Conservation (phyloP, 1,140 invertebrate species). For the Hyphantria cunea region DNA sequence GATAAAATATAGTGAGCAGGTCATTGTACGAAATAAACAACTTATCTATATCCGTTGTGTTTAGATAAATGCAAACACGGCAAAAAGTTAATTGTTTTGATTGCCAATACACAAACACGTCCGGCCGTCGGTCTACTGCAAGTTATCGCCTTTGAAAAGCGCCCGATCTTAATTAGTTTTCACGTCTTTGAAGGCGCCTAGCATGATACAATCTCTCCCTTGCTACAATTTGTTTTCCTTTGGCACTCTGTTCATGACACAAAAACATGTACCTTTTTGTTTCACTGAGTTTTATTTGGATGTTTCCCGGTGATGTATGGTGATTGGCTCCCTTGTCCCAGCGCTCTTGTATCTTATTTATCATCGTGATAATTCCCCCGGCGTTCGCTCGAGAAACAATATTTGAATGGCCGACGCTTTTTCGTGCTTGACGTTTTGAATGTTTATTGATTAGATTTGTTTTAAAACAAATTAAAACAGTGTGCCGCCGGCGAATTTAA, state of each 20-base stretch:
- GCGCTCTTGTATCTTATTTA: slow-evolving; percentile 71
- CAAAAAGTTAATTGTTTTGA: slow-evolving; percentile 81
- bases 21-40: slow-evolving; percentile 42
- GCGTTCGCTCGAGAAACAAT: slow-evolving; percentile 62
- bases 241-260: slow-evolving; percentile 57
- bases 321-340: slow-evolving; percentile 76
- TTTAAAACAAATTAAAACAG: slow-evolving; percentile 67
- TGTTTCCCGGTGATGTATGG: slow-evolving; percentile 72
- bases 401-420: slow-evolving; percentile 60
- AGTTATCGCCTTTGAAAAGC: slow-evolving; percentile 79
- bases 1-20: slow-evolving; percentile 13
- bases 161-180: slow-evolving; percentile 81
- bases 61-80: slow-evolving; percentile 61
- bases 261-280: slow-evolving; percentile 69
- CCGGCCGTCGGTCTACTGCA: slow-evolving; percentile 60
- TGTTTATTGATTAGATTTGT: slow-evolving; percentile 70
- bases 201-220: slow-evolving; percentile 72
- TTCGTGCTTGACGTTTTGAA: slow-evolving; percentile 57
- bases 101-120: slow-evolving; percentile 73
- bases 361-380: slow-evolving; percentile 72
- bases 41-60: slow-evolving; percentile 56
- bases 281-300: slow-evolving; percentile 69
- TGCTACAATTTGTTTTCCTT: slow-evolving; percentile 79
- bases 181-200: slow-evolving; percentile 78
- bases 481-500: slow-evolving; percentile 58